Conservation (phyloP, 2,888 invertebrate species). For the Sceliomorpha sp. region DNA sequence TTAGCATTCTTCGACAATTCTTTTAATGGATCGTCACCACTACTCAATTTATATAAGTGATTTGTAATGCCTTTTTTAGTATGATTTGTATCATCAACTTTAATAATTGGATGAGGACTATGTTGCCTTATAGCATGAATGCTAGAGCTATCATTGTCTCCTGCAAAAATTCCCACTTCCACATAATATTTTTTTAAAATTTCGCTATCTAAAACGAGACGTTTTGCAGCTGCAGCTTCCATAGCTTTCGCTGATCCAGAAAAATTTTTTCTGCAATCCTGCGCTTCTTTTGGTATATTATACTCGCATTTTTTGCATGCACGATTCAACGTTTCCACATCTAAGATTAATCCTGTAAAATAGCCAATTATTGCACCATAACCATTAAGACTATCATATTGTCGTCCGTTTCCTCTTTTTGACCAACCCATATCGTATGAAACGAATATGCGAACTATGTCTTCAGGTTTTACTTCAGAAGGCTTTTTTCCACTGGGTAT, state of each 20-base stretch:
- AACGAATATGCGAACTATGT: slow-evolving; percentile 59
- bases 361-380: slow-evolving; percentile 61
- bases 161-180: slow-evolving; percentile 58
- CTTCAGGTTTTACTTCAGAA: background rate
- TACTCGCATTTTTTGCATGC: slow-evolving; percentile 57
- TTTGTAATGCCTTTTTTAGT: slow-evolving; percentile 28
- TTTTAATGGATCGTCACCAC: slow-evolving; percentile 4
- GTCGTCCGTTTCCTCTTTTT: slow-evolving; percentile 58
- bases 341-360: slow-evolving; percentile 57
- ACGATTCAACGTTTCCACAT: slow-evolving; percentile 54
- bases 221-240: slow-evolving; percentile 61
- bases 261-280: slow-evolving; percentile 64
- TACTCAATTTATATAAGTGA: slow-evolving; percentile 16
- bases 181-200: slow-evolving; percentile 52
- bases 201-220: slow-evolving; percentile 49
- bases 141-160: slow-evolving; percentile 61
- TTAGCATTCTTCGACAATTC: too few relatives aligned
- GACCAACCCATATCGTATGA: slow-evolving; percentile 65
- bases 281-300: slow-evolving; percentile 51
- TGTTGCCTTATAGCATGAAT: slow-evolving; percentile 55
- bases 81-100: slow-evolving; percentile 22
- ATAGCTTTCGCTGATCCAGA: slow-evolving; percentile 65
- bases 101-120: slow-evolving; percentile 13
- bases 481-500: slow-evolving; percentile 23
- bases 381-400: slow-evolving; percentile 62